phyloP scores from a whole-genome alignment of 2,797 vertebrate species.

The Pyrocephalus nanus region DNA sequence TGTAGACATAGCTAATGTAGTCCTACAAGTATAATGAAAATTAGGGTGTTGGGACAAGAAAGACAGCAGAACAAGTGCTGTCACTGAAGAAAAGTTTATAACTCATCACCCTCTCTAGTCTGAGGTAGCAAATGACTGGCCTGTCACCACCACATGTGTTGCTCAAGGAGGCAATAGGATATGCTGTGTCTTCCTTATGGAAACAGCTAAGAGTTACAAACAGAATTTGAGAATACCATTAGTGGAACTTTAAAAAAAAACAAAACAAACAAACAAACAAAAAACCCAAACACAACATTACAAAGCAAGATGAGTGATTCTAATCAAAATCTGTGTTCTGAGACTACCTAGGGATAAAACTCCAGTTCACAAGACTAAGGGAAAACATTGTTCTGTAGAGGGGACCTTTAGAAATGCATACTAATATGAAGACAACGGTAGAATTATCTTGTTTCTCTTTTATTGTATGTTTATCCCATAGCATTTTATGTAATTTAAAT shows the following conservation, averaged over 20 bases:
- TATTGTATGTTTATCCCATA: not conserved
- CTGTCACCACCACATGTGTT: constrained; percentile 33
- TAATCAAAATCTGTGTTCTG: not conserved
- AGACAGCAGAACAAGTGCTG: constrained; percentile 1
- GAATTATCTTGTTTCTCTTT: not conserved
- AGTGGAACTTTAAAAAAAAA: not conserved
- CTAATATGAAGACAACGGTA: not conserved
- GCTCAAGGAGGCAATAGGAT: not conserved
- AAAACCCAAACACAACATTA: not conserved
- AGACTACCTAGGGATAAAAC: not conserved
- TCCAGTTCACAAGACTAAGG: not conserved
- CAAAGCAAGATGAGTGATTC: not conserved
- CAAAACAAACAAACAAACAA: no score
- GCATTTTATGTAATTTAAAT: not conserved
- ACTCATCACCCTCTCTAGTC: constrained; percentile 9
- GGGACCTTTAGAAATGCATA: not conserved
- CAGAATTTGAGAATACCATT: not conserved
- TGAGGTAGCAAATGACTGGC: constrained; percentile 18
- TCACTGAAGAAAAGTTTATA: not conserved
- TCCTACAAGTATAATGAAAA: not conserved
- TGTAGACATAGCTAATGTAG: not conserved
- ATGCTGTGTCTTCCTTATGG: constrained; percentile 15
- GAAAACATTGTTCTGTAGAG: not conserved
- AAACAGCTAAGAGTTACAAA: not conserved
- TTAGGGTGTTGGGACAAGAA: not conserved